Percentiles rank a stretch among this genome's conserved stretches.
Conservation (phyloP, 2,888 invertebrate species). For the Leucophenga montana region DNA sequence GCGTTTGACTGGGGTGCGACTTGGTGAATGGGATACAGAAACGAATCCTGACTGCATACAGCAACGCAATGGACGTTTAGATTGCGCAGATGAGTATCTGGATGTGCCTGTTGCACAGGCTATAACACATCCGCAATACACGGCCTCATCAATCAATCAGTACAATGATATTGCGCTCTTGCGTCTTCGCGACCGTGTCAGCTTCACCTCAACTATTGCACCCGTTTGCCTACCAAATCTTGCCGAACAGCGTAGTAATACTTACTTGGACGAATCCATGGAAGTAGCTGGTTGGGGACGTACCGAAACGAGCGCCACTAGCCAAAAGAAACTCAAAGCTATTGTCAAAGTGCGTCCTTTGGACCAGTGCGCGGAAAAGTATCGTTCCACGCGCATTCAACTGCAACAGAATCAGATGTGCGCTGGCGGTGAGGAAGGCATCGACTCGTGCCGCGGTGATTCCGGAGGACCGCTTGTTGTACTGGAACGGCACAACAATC, state of each 20-base stretch:
- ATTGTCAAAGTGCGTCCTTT: constrained; percentile 73
- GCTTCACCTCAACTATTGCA: constrained; percentile 75
- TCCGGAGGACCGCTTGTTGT: constrained; percentile 78
- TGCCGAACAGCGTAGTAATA: constrained; percentile 56
- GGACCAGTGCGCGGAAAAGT: constrained; percentile 75
- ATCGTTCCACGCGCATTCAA: constrained; percentile 72
- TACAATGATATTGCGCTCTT: constrained; percentile 83
- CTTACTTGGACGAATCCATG: constrained; percentile 71
- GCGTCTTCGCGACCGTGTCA: constrained; percentile 75
- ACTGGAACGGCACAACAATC: constrained; percentile 56
- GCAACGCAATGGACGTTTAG: constrained; percentile 62
- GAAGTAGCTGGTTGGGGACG: constrained; percentile 80
- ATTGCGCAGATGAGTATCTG: constrained; percentile 77
- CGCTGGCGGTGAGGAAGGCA: constrained; percentile 76
- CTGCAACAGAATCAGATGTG: constrained; percentile 76
- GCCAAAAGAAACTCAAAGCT: constrained; percentile 76
- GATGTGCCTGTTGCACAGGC: constrained; percentile 78
- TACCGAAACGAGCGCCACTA: constrained; percentile 74
- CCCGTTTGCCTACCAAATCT: constrained; percentile 78
- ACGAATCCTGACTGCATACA: constrained; percentile 64
- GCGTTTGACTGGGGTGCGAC: constrained; percentile 73
- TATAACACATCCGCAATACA: constrained; percentile 79
- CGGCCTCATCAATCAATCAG: constrained; percentile 76
- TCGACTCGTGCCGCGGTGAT: constrained; percentile 77
- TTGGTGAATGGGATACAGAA: constrained; percentile 71